Evolutionary conservation across 2,888 invertebrate species (phyloP).

Genomic region (Drosophila mettleri): DNA sequence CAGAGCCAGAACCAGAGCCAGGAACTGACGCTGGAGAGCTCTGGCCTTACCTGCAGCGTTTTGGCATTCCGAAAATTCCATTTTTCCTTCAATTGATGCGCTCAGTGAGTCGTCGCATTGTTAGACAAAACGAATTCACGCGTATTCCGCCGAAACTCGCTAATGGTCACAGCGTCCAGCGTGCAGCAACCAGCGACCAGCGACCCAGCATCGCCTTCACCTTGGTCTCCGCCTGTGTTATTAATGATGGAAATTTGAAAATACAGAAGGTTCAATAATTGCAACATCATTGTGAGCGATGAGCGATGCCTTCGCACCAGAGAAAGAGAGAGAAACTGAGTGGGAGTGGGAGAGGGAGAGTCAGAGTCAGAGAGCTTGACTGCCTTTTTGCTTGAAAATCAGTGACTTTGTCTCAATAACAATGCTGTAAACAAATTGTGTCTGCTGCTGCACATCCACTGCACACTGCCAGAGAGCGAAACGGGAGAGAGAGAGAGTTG

Average conservation of each 20-base stretch:
- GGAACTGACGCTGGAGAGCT: conserved; percentile 20
- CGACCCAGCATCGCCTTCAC: conserved; percentile 61
- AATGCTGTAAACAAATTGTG: conserved; percentile 70
- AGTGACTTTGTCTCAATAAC: conserved; percentile 72
- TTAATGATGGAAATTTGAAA: conserved; percentile 85
- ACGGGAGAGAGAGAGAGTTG: conserved; percentile 4
- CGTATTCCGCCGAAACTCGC: conserved; percentile 84
- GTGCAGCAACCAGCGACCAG: conserved; percentile 15
- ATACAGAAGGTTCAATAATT: conserved; percentile 85
- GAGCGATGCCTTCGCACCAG: conserved; percentile 52
- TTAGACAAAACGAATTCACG: conserved; percentile 82
- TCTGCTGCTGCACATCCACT: conserved; percentile 24
- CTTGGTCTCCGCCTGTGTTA: conserved; percentile 84
- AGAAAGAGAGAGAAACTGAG: not conserved
- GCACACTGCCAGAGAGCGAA: conserved; percentile 43
- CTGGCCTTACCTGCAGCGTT: conserved; percentile 79
- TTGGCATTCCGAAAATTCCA: conserved; percentile 81
- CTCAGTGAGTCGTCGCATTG: conserved; percentile 77
- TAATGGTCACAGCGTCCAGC: conserved; percentile 80
- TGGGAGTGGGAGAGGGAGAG: not conserved
- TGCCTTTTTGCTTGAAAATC: conserved; percentile 42
- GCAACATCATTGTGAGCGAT: conserved; percentile 83
- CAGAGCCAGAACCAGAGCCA: conserved; percentile 3
- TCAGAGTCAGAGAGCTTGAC: not conserved
- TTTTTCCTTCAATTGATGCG: conserved; percentile 77